Evolutionary conservation across 2,888 invertebrate species (phyloP).

Genomic region (Chirona hameri): DNA sequence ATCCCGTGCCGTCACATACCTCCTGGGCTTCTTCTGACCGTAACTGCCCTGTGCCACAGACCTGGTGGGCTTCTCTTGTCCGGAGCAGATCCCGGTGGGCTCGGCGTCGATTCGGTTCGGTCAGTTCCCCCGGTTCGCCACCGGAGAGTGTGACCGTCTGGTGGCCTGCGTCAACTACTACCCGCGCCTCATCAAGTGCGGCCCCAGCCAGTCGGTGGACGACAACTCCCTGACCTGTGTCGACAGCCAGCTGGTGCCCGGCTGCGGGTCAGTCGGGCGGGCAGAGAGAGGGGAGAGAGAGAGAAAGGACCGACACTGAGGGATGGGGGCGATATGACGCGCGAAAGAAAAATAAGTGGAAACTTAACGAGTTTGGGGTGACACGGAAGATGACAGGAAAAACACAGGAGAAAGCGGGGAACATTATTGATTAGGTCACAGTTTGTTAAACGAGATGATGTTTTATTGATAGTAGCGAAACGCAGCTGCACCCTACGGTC

Average conservation of each 20-base stretch:
- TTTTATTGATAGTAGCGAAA: no score
- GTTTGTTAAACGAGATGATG: no score
- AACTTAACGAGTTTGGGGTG: no score
- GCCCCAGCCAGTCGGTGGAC: slow-evolving; percentile 81
- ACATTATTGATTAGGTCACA: no score
- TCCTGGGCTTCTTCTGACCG: no score
- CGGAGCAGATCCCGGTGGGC: slow-evolving; percentile 74
- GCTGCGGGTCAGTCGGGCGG: slow-evolving; percentile 23
- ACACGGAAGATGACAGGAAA: no score
- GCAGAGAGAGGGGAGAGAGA: not conserved
- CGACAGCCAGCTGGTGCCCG: slow-evolving; percentile 50
- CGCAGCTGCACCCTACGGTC: no score
- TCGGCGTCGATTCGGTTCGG: slow-evolving; percentile 81
- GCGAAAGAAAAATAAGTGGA: no score
- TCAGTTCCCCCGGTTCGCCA: slow-evolving; percentile 87
- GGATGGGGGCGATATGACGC: no score
- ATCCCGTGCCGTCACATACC: no score
- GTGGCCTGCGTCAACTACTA: slow-evolving; percentile 88
- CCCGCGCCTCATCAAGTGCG: slow-evolving; percentile 82
- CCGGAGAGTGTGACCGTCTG: slow-evolving; percentile 81
- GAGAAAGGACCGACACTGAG: no score
- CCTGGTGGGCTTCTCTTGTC: slow-evolving; percentile 88
- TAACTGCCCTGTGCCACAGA: slow-evolving; percentile 48
- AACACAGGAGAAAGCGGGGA: no score
- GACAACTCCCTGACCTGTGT: slow-evolving; percentile 78